These are phyloP conservation scores for Ophthalmotilapia sp. DNA, from an alignment of 2,113 vertebrate species.

Conservation along the genomic window DNA sequence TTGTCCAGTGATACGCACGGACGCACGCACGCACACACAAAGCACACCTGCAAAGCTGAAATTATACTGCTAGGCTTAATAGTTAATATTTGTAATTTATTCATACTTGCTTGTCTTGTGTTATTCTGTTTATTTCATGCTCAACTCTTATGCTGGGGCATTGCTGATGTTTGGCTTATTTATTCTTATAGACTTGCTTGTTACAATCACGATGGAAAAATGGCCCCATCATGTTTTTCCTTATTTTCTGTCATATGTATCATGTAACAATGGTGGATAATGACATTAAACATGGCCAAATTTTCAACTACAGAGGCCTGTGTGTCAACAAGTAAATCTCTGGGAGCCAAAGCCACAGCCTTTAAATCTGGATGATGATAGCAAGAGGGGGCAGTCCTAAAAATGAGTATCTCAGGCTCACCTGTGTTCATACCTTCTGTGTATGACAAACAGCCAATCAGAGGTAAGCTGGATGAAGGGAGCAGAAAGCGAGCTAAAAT, in stretches of 20 bases:
- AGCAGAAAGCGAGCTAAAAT: neutral
- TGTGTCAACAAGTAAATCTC: neutral
- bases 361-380: neutral
- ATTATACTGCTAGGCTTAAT: neutral
- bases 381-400: neutral
- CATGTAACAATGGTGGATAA: neutral
- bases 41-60: neutral
- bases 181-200: neutral
- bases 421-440: neutral
- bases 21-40: rapidly evolving
- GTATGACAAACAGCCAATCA: neutral
- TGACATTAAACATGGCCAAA: neutral
- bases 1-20: neutral
- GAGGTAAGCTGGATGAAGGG: neutral
- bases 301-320: neutral
- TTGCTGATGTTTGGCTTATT: neutral
- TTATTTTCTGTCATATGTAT: neutral
- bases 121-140: neutral
- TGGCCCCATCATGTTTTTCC: neutral
- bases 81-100: neutral
- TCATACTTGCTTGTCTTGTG: neutral
- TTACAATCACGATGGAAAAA: neutral
- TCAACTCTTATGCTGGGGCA: neutral
- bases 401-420: neutral
- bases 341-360: neutral